These are phyloP conservation scores for Microtus richardsoni DNA, from an alignment of 2,113 vertebrate species.

Conservation along the genomic window DNA sequence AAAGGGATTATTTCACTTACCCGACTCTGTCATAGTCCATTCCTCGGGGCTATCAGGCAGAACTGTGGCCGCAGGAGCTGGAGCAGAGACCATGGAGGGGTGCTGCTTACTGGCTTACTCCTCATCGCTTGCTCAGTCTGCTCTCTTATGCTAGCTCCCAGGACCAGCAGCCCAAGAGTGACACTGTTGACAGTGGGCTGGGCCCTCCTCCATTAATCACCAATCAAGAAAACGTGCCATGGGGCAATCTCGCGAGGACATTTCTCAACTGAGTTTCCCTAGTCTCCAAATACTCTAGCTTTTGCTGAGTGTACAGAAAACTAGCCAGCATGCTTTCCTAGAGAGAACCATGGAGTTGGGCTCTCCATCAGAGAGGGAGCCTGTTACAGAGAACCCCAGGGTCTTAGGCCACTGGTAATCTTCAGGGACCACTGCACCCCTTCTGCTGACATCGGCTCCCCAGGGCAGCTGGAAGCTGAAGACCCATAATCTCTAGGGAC, in stretches of 20 bases:
- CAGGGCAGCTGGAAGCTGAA: neutral
- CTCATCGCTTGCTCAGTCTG: neutral
- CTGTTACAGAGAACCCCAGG: neutral
- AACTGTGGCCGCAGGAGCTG: neutral
- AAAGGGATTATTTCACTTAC: neutral
- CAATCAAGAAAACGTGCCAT: neutral
- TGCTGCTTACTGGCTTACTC: neutral
- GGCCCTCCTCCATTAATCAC: neutral
- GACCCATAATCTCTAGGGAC: neutral
- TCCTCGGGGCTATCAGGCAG: neutral
- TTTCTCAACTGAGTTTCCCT: neutral
- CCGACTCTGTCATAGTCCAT: neutral
- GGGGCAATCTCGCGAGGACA: neutral
- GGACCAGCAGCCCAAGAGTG: neutral
- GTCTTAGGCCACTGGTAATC: neutral
- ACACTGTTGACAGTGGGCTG: neutral
- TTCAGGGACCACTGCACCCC: neutral
- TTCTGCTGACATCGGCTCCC: accelerated
- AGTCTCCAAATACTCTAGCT: neutral
- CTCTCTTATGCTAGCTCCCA: neutral
- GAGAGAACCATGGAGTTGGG: neutral
- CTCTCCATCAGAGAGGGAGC: neutral
- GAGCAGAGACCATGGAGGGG: neutral
- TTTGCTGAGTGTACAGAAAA: accelerated
- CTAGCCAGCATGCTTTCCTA: too few species aligned